Evolutionary conservation across 2,113 vertebrate genomes (phyloP).

Genomic region (Alethe castanea): DNA sequence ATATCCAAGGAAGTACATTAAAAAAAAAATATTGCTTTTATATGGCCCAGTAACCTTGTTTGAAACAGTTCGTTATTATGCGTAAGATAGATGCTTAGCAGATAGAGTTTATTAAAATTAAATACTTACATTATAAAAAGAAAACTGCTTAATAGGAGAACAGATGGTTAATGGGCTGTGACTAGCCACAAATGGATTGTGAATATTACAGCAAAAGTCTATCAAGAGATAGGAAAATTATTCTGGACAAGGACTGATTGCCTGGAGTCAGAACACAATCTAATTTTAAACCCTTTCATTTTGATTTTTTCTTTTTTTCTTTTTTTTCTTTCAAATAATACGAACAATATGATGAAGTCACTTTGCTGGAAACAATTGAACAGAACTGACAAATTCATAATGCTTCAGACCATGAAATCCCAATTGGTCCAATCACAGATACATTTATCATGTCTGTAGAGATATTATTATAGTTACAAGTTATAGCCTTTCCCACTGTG

Average conservation of each 20-base stretch:
- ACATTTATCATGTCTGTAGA: slow-evolving; percentile 40
- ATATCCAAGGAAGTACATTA: background rate
- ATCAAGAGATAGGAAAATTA: slow-evolving; percentile 52
- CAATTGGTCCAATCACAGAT: slow-evolving; percentile 41
- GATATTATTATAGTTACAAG: background rate
- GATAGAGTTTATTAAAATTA: slow-evolving; percentile 65
- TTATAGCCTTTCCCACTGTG: background rate
- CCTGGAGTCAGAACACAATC: slow-evolving; percentile 38
- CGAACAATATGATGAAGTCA: slow-evolving; percentile 35
- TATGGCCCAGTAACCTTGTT: background rate
- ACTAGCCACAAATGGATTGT: slow-evolving; percentile 47
- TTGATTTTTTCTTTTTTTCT: background rate
- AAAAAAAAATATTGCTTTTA: slow-evolving; percentile 8
- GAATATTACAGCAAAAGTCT: slow-evolving; percentile 57
- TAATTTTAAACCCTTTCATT: slow-evolving; percentile 50
- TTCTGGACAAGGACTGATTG: slow-evolving; percentile 45
- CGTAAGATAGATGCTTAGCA: slow-evolving; percentile 25
- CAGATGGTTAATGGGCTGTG: slow-evolving; percentile 69
- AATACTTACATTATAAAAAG: slow-evolving; percentile 50
- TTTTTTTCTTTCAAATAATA: background rate
- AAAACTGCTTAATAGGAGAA: slow-evolving; percentile 56
- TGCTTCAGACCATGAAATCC: slow-evolving; percentile 62
- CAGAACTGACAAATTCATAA: slow-evolving; percentile 60
- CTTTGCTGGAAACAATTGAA: slow-evolving; percentile 58
- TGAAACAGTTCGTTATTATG: slow-evolving; percentile 13